Percentiles rank a stretch among this genome's conserved stretches.
Conservation (phyloP, 2,888 invertebrate species). For the Terebella lapidaria region DNA sequence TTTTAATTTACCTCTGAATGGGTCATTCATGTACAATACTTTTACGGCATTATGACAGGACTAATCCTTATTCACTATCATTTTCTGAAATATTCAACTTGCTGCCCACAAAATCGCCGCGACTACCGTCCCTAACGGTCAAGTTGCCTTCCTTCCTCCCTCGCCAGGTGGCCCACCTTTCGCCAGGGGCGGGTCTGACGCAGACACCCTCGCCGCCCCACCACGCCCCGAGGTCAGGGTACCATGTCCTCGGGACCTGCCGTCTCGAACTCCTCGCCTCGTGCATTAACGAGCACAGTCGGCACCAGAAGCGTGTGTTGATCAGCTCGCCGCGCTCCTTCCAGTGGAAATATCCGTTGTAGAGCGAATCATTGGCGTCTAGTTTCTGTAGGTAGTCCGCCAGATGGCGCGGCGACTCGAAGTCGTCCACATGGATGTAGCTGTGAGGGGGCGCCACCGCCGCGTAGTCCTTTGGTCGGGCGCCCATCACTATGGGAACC, state of each 20-base stretch:
- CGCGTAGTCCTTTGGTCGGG: slow-evolving; percentile 18
- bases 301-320: slow-evolving; percentile 90
- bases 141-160: too few relatives aligned
- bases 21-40: too few relatives aligned
- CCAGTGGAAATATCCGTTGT: slow-evolving; percentile 93
- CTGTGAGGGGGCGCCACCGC: slow-evolving; percentile 81
- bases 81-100: too few relatives aligned
- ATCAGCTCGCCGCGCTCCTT: slow-evolving; percentile 86
- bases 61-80: too few relatives aligned
- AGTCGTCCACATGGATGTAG: slow-evolving; percentile 94
- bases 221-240: not conserved
- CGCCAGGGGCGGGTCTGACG: not conserved
- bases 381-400: slow-evolving; percentile 80
- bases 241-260: not conserved
- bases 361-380: slow-evolving; percentile 80
- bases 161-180: not conserved
- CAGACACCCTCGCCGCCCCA: not conserved
- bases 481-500: slow-evolving; percentile 26
- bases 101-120: too few relatives aligned
- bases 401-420: slow-evolving; percentile 77
- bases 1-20: too few relatives aligned
- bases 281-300: slow-evolving; percentile 66
- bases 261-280: too few relatives aligned
- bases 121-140: too few relatives aligned
- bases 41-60: too few relatives aligned